Evolutionary conservation across 2,888 invertebrate genomes (phyloP).

Genomic region (Notodonta ziczac): DNA sequence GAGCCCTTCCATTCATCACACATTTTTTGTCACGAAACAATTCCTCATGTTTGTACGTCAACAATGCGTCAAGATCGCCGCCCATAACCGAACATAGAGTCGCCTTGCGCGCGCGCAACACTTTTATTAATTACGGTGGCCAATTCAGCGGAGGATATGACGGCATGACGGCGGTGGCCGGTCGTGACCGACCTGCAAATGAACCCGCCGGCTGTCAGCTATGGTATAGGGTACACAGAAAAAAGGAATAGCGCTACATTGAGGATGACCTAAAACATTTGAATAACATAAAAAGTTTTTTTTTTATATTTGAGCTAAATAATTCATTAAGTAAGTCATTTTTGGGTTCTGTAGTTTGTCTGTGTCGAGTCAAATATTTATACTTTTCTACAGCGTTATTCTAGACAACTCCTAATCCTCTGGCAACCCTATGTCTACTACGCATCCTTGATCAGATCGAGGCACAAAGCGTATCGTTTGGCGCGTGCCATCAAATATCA

Average conservation of each 20-base stretch:
- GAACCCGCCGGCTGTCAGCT: constrained; percentile 40
- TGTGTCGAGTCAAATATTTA: no score
- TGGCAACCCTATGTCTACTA: background rate
- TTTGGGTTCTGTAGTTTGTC: no score
- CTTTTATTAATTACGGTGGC: constrained; percentile 81
- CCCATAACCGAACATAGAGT: constrained; percentile 74
- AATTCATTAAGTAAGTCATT: no score
- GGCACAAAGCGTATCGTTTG: constrained; percentile 63
- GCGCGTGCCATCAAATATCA: constrained; percentile 53
- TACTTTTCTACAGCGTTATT: no score
- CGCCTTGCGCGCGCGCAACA: constrained; percentile 71
- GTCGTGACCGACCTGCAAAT: constrained; percentile 80
- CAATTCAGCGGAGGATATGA: constrained; percentile 82
- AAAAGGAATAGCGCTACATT: background rate
- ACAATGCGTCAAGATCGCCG: constrained; percentile 63
- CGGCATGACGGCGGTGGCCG: constrained; percentile 71
- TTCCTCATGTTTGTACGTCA: constrained; percentile 49
- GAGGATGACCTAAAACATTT: background rate
- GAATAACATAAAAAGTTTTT: no score
- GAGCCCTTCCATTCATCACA: constrained; percentile 7
- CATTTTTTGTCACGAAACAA: constrained; percentile 16
- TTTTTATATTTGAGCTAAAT: no score
- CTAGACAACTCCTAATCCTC: background rate
- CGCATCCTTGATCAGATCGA: constrained; percentile 71
- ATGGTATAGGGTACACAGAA: background rate